These are phyloP conservation scores for Xenops minutus DNA, from an alignment of 2,797 vertebrate genomes.

Conservation along the genomic window DNA sequence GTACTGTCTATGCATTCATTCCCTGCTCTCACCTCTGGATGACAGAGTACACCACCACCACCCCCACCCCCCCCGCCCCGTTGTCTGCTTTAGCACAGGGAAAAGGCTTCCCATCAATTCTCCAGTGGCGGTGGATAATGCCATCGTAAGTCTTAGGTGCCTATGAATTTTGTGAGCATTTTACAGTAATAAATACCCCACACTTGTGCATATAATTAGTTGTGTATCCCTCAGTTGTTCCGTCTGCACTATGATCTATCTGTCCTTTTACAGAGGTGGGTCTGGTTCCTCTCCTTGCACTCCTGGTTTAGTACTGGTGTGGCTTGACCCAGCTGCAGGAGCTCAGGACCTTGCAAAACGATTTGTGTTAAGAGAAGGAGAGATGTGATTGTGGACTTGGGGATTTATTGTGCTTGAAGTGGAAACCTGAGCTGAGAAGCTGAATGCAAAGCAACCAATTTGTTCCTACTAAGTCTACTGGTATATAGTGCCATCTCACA, in stretches of 20 bases:
- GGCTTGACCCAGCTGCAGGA: neutral
- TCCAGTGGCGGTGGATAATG: constrained; percentile 39
- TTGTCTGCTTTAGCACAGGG: constrained; percentile 45
- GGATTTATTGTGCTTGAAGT: neutral
- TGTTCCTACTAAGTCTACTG: neutral
- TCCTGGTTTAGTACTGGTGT: neutral
- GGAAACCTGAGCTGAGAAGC: neutral
- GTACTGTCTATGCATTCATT: constrained; percentile 65
- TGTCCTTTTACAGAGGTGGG: neutral
- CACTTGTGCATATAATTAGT: constrained; percentile 54
- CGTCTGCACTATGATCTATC: neutral
- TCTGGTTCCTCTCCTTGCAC: neutral
- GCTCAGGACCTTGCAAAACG: neutral
- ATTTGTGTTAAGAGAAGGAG: neutral
- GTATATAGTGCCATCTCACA: neutral
- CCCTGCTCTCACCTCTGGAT: constrained; percentile 60
- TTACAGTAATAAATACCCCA: constrained; percentile 57
- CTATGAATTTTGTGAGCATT: constrained; percentile 56
- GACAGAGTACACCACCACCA: constrained; percentile 24
- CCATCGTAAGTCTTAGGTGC: constrained; percentile 52
- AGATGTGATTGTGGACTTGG: neutral
- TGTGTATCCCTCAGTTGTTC: constrained; percentile 7
- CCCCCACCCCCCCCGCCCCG: neutral
- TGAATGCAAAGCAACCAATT: neutral
- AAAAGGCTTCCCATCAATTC: constrained; percentile 59